These are phyloP conservation scores for Carassius carassius DNA, from an alignment of 2,113 vertebrate species.

Conservation along the genomic window DNA sequence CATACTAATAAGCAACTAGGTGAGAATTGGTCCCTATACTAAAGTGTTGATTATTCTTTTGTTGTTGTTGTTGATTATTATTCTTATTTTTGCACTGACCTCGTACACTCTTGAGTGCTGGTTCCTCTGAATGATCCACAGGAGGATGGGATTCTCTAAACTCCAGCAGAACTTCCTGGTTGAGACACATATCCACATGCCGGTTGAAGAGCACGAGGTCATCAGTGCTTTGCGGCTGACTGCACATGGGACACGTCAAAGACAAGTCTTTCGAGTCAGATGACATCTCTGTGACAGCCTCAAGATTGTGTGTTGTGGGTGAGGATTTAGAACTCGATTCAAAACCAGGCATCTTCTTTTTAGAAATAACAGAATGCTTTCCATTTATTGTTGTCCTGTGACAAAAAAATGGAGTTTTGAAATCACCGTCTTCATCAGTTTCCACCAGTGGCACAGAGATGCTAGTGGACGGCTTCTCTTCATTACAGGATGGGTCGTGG, in stretches of 20 bases:
- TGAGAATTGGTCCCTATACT: too few species aligned
- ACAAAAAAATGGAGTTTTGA: constrained; percentile 35
- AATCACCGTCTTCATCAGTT: not conserved
- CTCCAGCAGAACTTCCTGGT: constrained; percentile 84
- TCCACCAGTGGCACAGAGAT: not conserved
- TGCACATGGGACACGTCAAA: constrained; percentile 90
- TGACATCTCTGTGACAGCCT: not conserved
- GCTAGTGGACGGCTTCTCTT: not conserved
- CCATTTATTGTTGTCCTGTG: not conserved
- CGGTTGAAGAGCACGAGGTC: constrained; percentile 86
- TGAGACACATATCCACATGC: constrained; percentile 95
- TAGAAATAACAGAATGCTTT: not conserved
- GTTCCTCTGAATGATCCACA: constrained; percentile 39
- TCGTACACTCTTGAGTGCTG: constrained; percentile 59
- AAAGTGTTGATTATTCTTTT: too few species aligned
- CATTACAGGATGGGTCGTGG: not conserved
- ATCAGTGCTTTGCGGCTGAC: constrained; percentile 80
- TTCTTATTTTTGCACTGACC: constrained; percentile 68
- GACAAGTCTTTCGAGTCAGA: constrained; percentile 31
- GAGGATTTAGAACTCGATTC: constrained; percentile 16
- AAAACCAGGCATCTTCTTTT: not conserved
- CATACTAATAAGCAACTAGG: too few species aligned
- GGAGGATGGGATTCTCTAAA: constrained; percentile 66
- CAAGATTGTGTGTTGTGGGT: not conserved
- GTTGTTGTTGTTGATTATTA: too few species aligned